Evolutionary conservation across 2,113 vertebrate species (phyloP), one percentile per base, ranked within the genome.

Genomic region (Stegostoma tigrinum): DNA sequence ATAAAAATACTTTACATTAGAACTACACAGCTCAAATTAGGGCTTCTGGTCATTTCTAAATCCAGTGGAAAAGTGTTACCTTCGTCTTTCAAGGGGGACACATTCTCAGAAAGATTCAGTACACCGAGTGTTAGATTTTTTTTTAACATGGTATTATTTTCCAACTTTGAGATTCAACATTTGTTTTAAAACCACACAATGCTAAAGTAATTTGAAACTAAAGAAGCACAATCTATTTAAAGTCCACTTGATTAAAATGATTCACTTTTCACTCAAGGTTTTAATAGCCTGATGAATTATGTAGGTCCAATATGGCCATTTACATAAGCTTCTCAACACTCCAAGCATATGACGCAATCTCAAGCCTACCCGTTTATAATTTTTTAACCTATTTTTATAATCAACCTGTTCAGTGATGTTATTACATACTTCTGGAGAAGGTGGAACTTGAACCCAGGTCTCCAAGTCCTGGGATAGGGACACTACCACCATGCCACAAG

Each of bases 181-280:
- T 48, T 66, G n/a, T 66, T 93, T 93, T 66, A n/a, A 93, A 93
- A 66, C 34, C 89, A 93, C 61, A n/a, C 17, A 64, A 93, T 66
- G n/a, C 61, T 38, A 23, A 66, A 64, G 64, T n/a, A 38, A 38
- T 93, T 93, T 66, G 6, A 27, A 61, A 91, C 30, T 66, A 38
- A 91, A 38, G 34, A 67, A 93, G 17, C 21, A 42, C 89, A 93
- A 21, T 38, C 66, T 93, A 61, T 67, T 17, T 38, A n/a, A 23
- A 93, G 21, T 19, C 64, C n/a, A 17, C 55, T 15, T 64, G 14
- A 64, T 66, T 24, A 91, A 64, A 91, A 15, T 91, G 55, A 14
- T 64, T 91, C 38, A 64, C 55, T 66, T 3, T 19, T 5, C 61
- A 66, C 34, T 90, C 34, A 90, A 87, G 12, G 17, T n/a, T 52